Evolutionary conservation across 2,113 vertebrate species (phyloP).

Genomic region (Oreotrochilus melanogaster): DNA sequence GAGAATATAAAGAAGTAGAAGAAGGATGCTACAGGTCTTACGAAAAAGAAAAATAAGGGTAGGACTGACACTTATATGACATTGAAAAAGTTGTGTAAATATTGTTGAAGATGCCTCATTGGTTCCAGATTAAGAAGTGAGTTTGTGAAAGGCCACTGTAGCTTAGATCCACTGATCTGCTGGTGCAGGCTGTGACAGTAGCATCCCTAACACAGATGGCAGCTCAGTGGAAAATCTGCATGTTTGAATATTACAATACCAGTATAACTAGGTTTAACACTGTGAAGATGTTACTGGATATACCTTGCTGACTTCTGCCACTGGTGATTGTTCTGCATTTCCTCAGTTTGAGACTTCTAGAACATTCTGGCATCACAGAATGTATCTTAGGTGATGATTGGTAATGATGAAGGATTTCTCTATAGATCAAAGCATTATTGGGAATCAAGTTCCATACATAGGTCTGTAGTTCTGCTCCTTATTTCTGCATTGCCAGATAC

Average conservation of each 20-base stretch:
- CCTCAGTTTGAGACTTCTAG: background rate
- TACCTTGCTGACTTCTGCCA: background rate
- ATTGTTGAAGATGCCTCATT: background rate
- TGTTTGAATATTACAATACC: background rate
- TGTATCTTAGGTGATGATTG: background rate
- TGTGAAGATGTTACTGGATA: background rate
- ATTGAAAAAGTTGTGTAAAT: background rate
- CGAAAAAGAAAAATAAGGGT: background rate
- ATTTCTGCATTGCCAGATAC: background rate
- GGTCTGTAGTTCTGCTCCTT: background rate
- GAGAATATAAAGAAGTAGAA: background rate
- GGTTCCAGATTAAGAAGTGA: background rate
- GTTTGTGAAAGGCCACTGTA: background rate
- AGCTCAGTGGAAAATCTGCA: background rate
- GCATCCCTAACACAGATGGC: background rate
- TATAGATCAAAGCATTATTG: background rate
- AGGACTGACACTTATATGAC: background rate
- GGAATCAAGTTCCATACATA: background rate
- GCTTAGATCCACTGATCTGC: background rate
- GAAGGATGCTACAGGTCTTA: background rate
- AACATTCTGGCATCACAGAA: background rate
- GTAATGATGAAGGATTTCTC: background rate
- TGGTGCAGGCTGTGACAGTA: background rate
- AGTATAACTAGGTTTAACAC: background rate
- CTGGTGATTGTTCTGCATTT: background rate